phyloP scores from a whole-genome alignment of 2,797 vertebrate genomes.

The Fratercula arctica region DNA sequence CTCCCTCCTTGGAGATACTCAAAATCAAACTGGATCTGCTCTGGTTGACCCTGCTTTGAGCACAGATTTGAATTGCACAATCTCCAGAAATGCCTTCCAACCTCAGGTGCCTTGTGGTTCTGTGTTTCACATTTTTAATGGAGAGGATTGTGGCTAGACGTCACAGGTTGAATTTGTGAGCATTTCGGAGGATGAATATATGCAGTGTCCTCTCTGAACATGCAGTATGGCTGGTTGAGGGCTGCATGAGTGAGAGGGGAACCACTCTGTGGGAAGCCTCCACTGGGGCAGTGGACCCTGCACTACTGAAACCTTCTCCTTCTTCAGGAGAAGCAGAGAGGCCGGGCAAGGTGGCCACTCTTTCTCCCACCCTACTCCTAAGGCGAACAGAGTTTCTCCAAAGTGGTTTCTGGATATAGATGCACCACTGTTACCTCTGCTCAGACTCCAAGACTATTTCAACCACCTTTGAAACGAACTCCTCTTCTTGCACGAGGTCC shows the following conservation, averaged over 20 bases:
- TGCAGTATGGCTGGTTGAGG: background rate
- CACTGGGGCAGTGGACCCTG: background rate
- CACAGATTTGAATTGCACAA: background rate
- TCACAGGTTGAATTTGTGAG: background rate
- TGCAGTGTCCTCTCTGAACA: background rate
- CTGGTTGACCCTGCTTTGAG: background rate
- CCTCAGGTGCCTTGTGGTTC: background rate
- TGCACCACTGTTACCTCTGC: background rate
- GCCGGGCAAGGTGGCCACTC: fast-evolving
- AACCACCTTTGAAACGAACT: background rate
- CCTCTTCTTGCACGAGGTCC: background rate
- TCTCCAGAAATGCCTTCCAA: background rate
- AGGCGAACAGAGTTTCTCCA: background rate
- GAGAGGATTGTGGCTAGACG: background rate
- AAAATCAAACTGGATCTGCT: background rate
- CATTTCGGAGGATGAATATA: background rate
- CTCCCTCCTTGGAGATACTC: background rate
- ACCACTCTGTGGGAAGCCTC: background rate
- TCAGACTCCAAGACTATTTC: background rate
- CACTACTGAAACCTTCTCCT: background rate
- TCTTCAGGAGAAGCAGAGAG: background rate
- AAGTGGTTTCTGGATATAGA: background rate
- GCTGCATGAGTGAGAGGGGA: background rate
- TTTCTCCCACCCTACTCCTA: background rate
- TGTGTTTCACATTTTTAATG: background rate